These are phyloP conservation scores for Egretta garzetta DNA, from an alignment of 2,113 vertebrate species.

Conservation along the genomic window DNA sequence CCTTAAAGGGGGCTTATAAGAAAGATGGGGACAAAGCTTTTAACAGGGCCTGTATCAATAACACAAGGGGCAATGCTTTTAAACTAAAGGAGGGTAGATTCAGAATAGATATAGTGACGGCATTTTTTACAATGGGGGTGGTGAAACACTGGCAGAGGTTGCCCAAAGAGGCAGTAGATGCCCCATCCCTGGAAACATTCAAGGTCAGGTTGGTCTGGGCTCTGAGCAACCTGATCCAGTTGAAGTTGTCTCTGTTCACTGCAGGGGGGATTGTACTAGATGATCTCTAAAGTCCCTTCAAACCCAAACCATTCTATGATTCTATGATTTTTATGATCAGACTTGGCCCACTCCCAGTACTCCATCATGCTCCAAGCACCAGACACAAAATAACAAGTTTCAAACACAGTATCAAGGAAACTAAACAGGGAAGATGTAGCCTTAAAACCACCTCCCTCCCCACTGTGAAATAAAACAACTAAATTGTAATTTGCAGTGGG, in stretches of 20 bases:
- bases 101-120: too few relatives aligned
- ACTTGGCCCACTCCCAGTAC: neutral
- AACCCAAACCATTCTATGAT: neutral
- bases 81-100: neutral
- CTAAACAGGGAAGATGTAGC: neutral
- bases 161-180: too few relatives aligned
- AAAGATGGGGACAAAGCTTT: neutral
- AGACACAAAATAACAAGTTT: neutral
- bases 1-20: neutral
- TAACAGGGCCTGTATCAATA: rapidly evolving
- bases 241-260: neutral
- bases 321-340: neutral
- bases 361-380: neutral
- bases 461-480: neutral
- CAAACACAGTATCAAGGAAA: neutral
- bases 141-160: neutral
- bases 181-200: neutral
- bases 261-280: rapidly evolving
- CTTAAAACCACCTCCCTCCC: neutral
- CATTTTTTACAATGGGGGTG: neutral
- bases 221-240: neutral
- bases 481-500: neutral
- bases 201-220: rapidly evolving
- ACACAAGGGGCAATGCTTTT: neutral
- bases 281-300: neutral